phyloP scores from a whole-genome alignment of 1,140 invertebrate genomes.

The Sitodiplosis mosellana region DNA sequence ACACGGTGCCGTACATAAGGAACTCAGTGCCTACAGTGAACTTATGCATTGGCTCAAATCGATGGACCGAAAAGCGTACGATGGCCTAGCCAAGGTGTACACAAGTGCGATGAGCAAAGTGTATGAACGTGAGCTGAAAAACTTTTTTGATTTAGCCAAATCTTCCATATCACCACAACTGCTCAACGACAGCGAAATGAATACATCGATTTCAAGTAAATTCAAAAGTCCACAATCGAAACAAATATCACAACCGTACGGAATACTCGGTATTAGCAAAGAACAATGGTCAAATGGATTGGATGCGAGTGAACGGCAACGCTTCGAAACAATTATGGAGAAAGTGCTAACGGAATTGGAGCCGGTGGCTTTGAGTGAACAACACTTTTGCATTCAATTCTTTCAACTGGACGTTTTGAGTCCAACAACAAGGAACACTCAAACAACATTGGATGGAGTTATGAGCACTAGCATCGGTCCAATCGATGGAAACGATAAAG shows the following conservation, averaged over 20 bases:
- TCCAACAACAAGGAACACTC: conserved; percentile 32
- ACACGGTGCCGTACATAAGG: conserved; percentile 60
- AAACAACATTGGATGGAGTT: conserved; percentile 30
- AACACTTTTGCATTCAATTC: conserved; percentile 88
- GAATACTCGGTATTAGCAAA: conserved; percentile 19
- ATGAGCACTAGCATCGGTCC: too few relatives aligned
- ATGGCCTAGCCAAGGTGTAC: conserved; percentile 62
- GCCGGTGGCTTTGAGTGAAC: conserved; percentile 82
- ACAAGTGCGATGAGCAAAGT: conserved; percentile 57
- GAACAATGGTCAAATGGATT: conserved; percentile 22
- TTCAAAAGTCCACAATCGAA: conserved; percentile 13
- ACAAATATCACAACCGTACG: conserved; percentile 18
- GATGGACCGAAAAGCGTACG: conserved; percentile 67
- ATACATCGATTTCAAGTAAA: conserved; percentile 13
- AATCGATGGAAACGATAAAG: neutral
- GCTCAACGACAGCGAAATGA: conserved; percentile 20
- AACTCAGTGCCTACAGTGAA: conserved; percentile 66
- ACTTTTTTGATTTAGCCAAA: conserved; percentile 60
- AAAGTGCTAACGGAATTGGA: conserved; percentile 68
- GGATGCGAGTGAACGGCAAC: conserved; percentile 19
- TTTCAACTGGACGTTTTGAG: conserved; percentile 63
- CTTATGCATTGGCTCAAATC: conserved; percentile 80
- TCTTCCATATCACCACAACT: conserved; percentile 14
- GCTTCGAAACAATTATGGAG: conserved; percentile 25
- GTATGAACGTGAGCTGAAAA: conserved; percentile 65